phyloP scores from a whole-genome alignment of 2,888 invertebrate species.

The Epsilonema sp. region DNA sequence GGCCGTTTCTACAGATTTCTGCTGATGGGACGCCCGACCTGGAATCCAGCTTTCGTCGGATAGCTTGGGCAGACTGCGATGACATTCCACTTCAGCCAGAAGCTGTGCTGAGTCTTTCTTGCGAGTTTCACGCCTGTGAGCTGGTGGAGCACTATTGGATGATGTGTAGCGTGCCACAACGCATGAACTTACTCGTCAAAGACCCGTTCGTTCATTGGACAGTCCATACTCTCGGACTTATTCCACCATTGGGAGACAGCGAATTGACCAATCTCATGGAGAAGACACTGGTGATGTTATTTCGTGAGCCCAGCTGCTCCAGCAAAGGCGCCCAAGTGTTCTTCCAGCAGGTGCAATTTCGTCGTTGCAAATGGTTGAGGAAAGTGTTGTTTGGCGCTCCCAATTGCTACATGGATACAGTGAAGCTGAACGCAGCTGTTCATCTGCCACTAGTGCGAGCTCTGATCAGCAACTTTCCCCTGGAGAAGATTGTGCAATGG shows the following conservation, averaged over 20 bases:
- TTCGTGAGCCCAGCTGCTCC: neutral
- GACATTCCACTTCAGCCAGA: no score
- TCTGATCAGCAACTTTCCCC: neutral
- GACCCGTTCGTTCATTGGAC: no score
- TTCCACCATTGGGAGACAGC: neutral
- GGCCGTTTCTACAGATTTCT: no score
- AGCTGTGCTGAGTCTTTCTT: no score
- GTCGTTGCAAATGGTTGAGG: neutral
- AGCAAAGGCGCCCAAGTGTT: neutral
- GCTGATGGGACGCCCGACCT: no score
- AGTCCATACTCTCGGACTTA: no score
- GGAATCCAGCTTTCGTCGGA: no score
- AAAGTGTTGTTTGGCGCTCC: neutral
- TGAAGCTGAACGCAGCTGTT: neutral
- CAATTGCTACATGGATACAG: neutral
- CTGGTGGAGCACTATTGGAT: no score
- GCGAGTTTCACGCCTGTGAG: no score
- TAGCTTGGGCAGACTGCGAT: no score
- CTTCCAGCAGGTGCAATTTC: neutral
- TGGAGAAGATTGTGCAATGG: neutral
- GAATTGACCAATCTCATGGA: neutral
- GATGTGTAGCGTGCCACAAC: no score
- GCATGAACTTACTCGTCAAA: no score
- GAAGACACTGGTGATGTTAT: neutral
- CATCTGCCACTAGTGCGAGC: neutral